Evolutionary conservation across 2,797 vertebrate species (phyloP).

Genomic region (Sebastes alutus): DNA sequence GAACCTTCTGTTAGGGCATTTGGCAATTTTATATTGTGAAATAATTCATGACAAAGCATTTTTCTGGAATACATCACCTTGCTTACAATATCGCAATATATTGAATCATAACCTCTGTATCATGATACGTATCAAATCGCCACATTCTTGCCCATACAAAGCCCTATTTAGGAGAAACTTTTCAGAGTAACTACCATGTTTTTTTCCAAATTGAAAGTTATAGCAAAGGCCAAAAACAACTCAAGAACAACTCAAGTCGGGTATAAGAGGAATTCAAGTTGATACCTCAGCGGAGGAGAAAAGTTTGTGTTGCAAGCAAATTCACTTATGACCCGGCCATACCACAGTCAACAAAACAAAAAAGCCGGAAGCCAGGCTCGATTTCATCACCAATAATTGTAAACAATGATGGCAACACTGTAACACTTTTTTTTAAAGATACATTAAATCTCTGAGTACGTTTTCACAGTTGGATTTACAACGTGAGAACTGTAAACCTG

Average conservation of each 20-base stretch:
- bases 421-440: neutral
- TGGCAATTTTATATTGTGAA: neutral
- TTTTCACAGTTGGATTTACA: slow-evolving; percentile 13
- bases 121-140: no score
- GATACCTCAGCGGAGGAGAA: neutral
- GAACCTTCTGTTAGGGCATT: neutral
- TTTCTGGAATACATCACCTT: neutral
- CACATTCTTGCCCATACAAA: no score
- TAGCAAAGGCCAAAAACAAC: neutral
- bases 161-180: neutral
- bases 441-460: neutral
- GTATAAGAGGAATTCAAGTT: neutral
- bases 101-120: no score
- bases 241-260: neutral
- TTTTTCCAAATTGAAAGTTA: neutral
- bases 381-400: neutral
- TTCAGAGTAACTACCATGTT: neutral
- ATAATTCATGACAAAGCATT: neutral
- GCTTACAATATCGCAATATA: no score
- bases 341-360: neutral
- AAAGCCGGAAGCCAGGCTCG: neutral
- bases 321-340: neutral
- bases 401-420: neutral
- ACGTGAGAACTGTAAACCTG: neutral
- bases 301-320: neutral